Evolutionary conservation across 2,113 vertebrate species (phyloP).

Genomic region (Laticauda colubrina): DNA sequence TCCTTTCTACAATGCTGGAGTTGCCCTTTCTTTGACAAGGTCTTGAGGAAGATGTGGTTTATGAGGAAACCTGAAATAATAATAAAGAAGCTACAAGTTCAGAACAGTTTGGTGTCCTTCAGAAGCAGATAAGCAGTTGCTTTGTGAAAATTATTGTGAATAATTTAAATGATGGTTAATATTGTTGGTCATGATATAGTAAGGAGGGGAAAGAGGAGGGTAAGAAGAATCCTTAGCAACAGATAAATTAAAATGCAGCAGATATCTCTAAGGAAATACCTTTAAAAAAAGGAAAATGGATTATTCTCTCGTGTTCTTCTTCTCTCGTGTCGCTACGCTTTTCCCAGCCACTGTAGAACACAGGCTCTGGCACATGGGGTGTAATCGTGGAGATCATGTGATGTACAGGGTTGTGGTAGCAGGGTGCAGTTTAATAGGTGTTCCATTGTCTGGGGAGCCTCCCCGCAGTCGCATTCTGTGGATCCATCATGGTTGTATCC

Average conservation of each 20-base stretch:
- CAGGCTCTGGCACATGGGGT: too few species aligned
- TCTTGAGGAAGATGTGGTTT: slow-evolving; percentile 70
- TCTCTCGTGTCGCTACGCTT: too few species aligned
- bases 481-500: too few species aligned
- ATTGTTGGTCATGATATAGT: slow-evolving; percentile 72
- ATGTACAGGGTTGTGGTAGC: too few species aligned
- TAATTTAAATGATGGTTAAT: slow-evolving; percentile 73
- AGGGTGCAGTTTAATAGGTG: too few species aligned
- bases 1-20: slow-evolving; percentile 64
- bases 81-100: slow-evolving; percentile 70
- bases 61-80: slow-evolving; percentile 70
- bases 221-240: slow-evolving; percentile 3
- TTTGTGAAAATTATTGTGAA: slow-evolving; percentile 68
- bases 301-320: too few species aligned
- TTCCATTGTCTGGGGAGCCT: too few species aligned
- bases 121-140: slow-evolving; percentile 61
- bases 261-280: background rate
- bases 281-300: background rate
- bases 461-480: too few species aligned
- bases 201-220: slow-evolving; percentile 41
- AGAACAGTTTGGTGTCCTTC: slow-evolving; percentile 68
- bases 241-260: slow-evolving; percentile 60
- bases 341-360: too few species aligned
- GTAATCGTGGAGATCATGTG: too few species aligned
- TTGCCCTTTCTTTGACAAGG: slow-evolving; percentile 68